These are phyloP conservation scores for Arbacia lixula DNA, from an alignment of 53 echinoderm and acorn worm genomes.

Conservation along the genomic window DNA sequence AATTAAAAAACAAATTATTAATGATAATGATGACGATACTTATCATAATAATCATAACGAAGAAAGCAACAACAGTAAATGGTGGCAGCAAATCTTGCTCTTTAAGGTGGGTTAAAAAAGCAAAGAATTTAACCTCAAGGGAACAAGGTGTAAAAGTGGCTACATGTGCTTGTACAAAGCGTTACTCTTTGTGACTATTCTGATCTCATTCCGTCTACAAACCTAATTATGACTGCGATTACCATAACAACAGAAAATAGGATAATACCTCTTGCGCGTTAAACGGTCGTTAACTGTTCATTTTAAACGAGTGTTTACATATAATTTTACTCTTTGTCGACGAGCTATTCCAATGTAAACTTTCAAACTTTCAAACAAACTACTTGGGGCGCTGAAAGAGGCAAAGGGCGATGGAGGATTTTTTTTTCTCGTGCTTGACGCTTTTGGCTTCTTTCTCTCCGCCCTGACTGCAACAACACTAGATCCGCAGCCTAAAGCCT, in stretches of 20 bases:
- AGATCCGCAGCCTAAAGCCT: conserved; percentile 8
- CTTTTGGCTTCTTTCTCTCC: neutral
- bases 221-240: too few relatives aligned
- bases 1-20: too few relatives aligned
- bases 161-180: too few relatives aligned
- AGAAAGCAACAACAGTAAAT: too few relatives aligned
- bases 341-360: conserved; percentile 46
- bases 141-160: too few relatives aligned
- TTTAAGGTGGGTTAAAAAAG: too few relatives aligned
- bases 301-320: conserved; percentile 26
- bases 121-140: too few relatives aligned
- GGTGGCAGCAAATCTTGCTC: too few relatives aligned
- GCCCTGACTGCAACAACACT: conserved; percentile 33
- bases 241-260: neutral
- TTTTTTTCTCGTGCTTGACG: conserved; percentile 10
- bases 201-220: too few relatives aligned
- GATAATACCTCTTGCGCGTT: conserved; percentile 13
- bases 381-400: conserved; percentile 28
- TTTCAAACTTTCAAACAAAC: conserved; percentile 43
- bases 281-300: conserved; percentile 33
- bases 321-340: conserved; percentile 44
- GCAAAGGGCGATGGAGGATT: neutral
- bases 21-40: too few relatives aligned
- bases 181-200: too few relatives aligned
- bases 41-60: too few relatives aligned